Percentiles rank a stretch among this genome's conserved stretches.
Evolutionary conservation across 2,888 invertebrate species (phyloP).

Genomic region (Timema cristinae): DNA sequence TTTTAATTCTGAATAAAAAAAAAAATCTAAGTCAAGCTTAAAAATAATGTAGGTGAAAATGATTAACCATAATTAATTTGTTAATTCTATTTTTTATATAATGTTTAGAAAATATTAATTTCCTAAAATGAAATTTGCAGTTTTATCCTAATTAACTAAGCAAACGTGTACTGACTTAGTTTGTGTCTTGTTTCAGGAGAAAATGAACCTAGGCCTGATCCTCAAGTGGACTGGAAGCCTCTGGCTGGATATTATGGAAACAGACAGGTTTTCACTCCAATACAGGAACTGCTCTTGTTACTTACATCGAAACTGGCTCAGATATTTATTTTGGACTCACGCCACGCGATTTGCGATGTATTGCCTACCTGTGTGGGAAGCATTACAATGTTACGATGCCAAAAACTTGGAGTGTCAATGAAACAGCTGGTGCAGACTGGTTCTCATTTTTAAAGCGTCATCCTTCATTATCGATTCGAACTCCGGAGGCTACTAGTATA

Average conservation of each 20-base stretch:
- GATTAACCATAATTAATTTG: too few species aligned
- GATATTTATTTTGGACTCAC: conserved; percentile 10
- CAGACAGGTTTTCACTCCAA: conserved; percentile 6
- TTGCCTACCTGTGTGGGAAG: conserved; percentile 12
- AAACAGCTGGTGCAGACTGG: conserved; percentile 9
- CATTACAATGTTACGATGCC: conserved; percentile 5
- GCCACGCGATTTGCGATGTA: conserved; percentile 1
- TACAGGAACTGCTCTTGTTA: neutral
- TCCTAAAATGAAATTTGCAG: neutral
- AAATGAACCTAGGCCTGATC: neutral
- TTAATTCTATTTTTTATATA: too few species aligned
- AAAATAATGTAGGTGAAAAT: too few species aligned
- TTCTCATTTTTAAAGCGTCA: conserved; percentile 12
- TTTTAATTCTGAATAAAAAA: too few species aligned
- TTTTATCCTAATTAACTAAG: too few species aligned
- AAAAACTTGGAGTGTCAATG: conserved; percentile 2
- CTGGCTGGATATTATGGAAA: conserved; percentile 12
- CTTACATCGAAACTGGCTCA: conserved; percentile 1
- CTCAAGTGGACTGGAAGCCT: neutral
- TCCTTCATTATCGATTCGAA: neutral
- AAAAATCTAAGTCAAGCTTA: too few species aligned
- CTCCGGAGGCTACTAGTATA: conserved; percentile 13
- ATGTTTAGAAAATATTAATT: neutral
- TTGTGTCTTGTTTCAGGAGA: conserved; percentile 1
- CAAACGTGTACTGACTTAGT: too few species aligned